These are phyloP conservation scores for Aphis craccivora DNA, from an alignment of 1,140 invertebrate species.

Conservation along the genomic window DNA sequence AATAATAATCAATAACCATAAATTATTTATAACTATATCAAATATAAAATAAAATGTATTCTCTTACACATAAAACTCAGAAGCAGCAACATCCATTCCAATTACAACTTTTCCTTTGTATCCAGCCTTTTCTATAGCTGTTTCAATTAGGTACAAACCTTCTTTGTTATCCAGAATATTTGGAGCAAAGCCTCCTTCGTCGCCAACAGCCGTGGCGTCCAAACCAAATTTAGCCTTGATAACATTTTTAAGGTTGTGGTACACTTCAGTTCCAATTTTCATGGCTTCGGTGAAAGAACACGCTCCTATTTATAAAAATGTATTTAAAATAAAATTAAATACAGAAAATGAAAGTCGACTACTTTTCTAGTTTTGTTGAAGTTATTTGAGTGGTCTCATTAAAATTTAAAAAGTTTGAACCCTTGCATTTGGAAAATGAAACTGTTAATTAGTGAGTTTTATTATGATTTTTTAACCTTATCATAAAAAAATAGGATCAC, in stretches of 20 bases:
- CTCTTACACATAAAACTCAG: constrained; percentile 82
- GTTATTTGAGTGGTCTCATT: too few relatives aligned
- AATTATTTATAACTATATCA: not conserved
- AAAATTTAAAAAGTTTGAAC: too few relatives aligned
- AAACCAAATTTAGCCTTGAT: constrained; percentile 95
- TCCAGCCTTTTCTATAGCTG: constrained; percentile 92
- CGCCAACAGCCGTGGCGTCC: constrained; percentile 96
- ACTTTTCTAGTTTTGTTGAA: too few relatives aligned
- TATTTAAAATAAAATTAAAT: not conserved
- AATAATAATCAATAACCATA: not conserved
- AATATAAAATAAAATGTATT: not conserved
- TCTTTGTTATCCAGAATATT: constrained; percentile 98
- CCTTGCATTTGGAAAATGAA: too few relatives aligned
- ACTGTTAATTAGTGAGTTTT: too few relatives aligned
- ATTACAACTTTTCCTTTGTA: constrained; percentile 95
- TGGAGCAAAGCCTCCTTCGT: constrained; percentile 99
- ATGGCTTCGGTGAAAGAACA: constrained; percentile 94
- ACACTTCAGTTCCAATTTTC: constrained; percentile 97
- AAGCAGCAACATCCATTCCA: constrained; percentile 99
- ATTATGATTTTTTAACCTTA: too few relatives aligned
- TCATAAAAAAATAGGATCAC: too few relatives aligned
- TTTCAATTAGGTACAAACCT: constrained; percentile 84
- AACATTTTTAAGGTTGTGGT: constrained; percentile 95
- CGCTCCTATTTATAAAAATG: constrained; percentile 73
- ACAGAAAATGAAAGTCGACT: not conserved